Evolutionary conservation across 2,888 invertebrate species (phyloP).

Genomic region (Epsilonema sp.): DNA sequence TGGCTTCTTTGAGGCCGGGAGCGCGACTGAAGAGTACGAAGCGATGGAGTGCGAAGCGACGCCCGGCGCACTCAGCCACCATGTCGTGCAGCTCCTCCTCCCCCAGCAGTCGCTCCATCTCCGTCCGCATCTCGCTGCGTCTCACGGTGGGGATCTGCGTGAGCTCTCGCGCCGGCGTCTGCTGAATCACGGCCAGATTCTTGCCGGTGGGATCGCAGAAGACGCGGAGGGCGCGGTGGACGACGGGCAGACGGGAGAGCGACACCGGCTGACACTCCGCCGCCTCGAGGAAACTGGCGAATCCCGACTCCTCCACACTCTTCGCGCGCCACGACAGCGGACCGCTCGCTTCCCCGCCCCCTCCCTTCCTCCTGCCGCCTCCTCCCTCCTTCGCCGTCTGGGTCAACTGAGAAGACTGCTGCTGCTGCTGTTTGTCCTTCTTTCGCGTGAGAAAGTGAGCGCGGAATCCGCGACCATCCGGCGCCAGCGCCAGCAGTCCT

Average conservation of each 20-base stretch:
- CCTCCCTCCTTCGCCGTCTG: no score
- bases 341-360: no score
- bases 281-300: no score
- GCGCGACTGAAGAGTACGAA: neutral
- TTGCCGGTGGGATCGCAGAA: neutral
- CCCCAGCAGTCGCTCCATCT: neutral
- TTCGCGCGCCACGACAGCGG: no score
- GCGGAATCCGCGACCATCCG: neutral
- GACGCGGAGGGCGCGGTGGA: neutral
- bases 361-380: no score
- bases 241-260: neutral
- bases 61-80: neutral
- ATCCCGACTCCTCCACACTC: no score
- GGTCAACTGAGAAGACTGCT: no score
- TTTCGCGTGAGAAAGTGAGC: neutral
- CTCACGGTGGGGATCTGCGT: neutral
- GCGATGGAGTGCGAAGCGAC: neutral
- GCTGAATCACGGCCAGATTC: neutral
- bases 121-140: neutral
- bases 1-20: no score
- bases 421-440: no score
- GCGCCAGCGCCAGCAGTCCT: neutral
- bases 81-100: conserved; percentile 5
- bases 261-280: no score
- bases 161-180: neutral